Base-by-base conservation (phyloP, 2,113 vertebrate species). In the Heliornis fulica region DNA sequence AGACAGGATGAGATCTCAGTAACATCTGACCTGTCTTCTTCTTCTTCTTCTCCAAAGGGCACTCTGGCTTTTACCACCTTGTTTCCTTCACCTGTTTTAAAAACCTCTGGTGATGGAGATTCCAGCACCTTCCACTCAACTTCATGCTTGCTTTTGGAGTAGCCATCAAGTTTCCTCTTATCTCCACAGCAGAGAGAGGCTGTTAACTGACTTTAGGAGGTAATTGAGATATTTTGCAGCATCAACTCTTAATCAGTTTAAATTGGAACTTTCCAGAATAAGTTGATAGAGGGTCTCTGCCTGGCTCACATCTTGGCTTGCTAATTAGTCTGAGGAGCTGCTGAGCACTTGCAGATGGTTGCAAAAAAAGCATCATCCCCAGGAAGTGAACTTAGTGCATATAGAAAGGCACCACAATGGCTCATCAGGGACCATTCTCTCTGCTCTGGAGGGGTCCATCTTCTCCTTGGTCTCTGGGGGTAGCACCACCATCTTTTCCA, bases 401-500 rank as follows among this genome's bases (percentile, higher is more conserved):
- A 50, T 3, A 7, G 41, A 38, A 74, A 66, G 53, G 20, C 25
- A 68, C 18, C 0, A n/a, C n/a, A n/a, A 45, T 14, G 17, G 18
- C 43, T 13, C 43, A 43, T 43, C 43, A 43, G 46, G 46, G n/a
- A 26, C 46, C 2, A 2, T 70, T 38, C 12, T 5, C 12, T 59
- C 46, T 54, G 34, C 31, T 69, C 41, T 50, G 34, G 8, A 36
- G 34, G 12, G 25, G 28, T 29, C 36, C 10, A 8, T 9, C 32
- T 34, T 48, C 25, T 98, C 98, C 43, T 97, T 75, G 64, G 98
- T 98, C 50, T 74, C 96, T 95, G 97, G 97, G 66, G 98, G 98
- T 48, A 99, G 97, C 65, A 98, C 98, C 12, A 96, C 97, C 4
- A 97, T 98, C n/a, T 98, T 96, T 59, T 99, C 98, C 32, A 97